These are phyloP conservation scores for Oxycera nigricornis DNA, from an alignment of 2,888 invertebrate genomes.

Conservation along the genomic window DNA sequence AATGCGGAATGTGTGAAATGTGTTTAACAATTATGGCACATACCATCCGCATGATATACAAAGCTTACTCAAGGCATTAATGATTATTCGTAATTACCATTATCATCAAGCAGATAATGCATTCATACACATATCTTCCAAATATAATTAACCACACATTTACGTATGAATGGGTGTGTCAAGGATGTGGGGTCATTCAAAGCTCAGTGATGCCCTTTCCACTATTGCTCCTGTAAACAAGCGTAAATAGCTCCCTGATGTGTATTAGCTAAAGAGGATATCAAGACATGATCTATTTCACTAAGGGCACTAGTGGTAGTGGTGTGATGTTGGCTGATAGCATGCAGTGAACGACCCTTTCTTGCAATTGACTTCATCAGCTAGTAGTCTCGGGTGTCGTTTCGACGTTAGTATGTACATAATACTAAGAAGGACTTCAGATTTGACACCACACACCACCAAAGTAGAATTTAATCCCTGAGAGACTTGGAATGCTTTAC, in stretches of 20 bases:
- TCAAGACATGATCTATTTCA: neutral
- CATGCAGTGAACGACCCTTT: neutral
- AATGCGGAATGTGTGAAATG: neutral
- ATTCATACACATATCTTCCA: neutral
- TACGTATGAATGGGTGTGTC: no score
- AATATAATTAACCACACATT: neutral
- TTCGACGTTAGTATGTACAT: neutral
- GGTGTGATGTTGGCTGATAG: neutral
- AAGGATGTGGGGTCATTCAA: no score
- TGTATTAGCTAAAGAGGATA: neutral
- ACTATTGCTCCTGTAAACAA: conserved; percentile 6
- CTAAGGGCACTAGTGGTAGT: neutral
- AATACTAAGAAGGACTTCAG: neutral
- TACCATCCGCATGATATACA: no score
- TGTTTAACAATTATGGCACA: no score
- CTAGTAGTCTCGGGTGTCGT: neutral
- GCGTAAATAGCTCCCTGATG: conserved; percentile 6
- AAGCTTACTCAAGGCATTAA: no score
- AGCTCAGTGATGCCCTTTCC: neutral
- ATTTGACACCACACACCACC: neutral
- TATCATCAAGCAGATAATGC: neutral
- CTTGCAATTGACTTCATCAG: neutral
- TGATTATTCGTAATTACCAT: conserved; percentile 16
- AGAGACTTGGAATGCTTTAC: neutral
- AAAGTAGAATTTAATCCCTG: conserved; percentile 3